Base-by-base conservation (phyloP, 1,140 invertebrate species). In the Drusus annulatus region DNA sequence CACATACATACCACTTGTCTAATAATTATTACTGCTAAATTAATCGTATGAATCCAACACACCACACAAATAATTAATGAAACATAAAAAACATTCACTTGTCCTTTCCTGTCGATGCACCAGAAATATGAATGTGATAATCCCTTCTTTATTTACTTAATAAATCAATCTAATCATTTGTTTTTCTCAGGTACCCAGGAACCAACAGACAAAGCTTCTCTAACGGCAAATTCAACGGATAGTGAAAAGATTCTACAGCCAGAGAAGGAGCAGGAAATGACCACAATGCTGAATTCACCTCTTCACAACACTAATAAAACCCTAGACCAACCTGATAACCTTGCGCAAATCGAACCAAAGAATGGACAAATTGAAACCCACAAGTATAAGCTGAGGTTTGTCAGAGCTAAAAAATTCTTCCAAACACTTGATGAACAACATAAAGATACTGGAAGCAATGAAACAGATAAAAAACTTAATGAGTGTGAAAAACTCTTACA, bases 301-400 rank as follows among this genome's bases (percentile, higher is more conserved):
- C 10, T 45, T 45, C 36, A 45, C 8, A 10, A 45, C 13, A 45
- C 10, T 45, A 45, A 45, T 45, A 45, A 10, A 13, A 13, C 36
- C 13, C 36, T 1, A 3, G 25, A 13, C 16, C 28, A 21, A 68
- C 19, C 28, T 68, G 17, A 23, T 60, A 15, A 15, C 13, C 58
- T 21, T 60, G 3, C 25, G 23, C 19, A 60, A 23, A 36, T 7
- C 6, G 31, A 68, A n/a, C 15, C n/a, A 19, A 50, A 68, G n/a
- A 31, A 68, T 8, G 63, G 19, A 56, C 54, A 78, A 28, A 80
- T 79, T 31, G 36, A 78, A 25, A 79, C 82, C 36, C 8, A 69
- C 36, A 87, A 88, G 71, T 90, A 89, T 75, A 90, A 89, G 83
- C 86, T 86, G 80, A 85, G 89, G 23, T 90, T 90, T 78, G 86